Base-by-base conservation (phyloP, 2,888 invertebrate species). In the Aleiodes testaceus region DNA sequence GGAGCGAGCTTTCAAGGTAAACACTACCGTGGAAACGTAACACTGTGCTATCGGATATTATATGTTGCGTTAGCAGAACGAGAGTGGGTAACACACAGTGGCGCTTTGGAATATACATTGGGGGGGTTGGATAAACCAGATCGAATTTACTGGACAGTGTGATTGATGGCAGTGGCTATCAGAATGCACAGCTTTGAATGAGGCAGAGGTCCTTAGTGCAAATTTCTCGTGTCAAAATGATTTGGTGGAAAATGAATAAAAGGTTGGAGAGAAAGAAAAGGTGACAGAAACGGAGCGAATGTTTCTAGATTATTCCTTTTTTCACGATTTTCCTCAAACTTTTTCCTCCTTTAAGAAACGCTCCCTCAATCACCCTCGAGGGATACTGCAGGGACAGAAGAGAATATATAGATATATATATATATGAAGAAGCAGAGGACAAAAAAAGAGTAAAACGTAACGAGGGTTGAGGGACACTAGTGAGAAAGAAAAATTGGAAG, bases 401-500 rank as follows among this genome's bases (percentile, higher is more conserved):
- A 26, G 20, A 26, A n/a, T 42, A 5, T 12, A 59, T 9, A 20
- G 18, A 22, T 18, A 26, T 42, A 49, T 30, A 55, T 18, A 67
- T 61, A 69, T 66, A 45, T 53, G 30, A 66, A 66, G 69, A 66
- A 70, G 63, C 12, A 55, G 22, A 50, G 36, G 68, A 36, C 47
- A 59, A 68, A 65, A n/a, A 50, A 69, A 55, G 52, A 45, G 64
- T 7, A 66, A 53, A 66, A 66, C n/a, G 42, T 66, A 66, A 66
- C 66, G 53, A 44, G 44, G 53, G 53, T 63, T 63, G 53, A 53
- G 53, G 42, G 52, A 66, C 66, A 53, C 14, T 30, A 44, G 69
- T 47, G 50, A 50, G 69, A 73, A 65, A 71, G 70, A 66, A 36
- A 44, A 44, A 64, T 70, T 53, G 64, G 55, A 16, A 72, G 66